Evolutionary conservation across 2,888 invertebrate genomes (phyloP).

Genomic region (Patella pellucida): DNA sequence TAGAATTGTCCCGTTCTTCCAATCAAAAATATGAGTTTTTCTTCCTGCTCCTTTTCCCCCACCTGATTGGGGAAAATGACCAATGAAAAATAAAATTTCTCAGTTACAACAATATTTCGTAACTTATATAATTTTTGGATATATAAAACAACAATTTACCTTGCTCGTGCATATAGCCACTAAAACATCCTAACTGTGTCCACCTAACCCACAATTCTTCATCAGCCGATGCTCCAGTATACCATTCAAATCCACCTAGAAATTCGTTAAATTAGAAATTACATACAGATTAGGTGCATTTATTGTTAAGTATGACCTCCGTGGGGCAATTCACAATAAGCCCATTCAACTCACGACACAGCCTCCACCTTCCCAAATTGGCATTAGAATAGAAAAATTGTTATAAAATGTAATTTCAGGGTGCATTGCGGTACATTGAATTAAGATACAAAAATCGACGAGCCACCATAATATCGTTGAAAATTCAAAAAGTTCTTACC

Average conservation of each 20-base stretch:
- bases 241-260: conserved; percentile 26
- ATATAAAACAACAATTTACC: background rate
- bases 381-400: no score
- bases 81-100: background rate
- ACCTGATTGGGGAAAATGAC: background rate
- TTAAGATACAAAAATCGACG: no score
- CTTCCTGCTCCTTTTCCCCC: conserved; percentile 11
- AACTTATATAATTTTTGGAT: no score
- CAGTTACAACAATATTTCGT: no score
- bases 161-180: conserved; percentile 26
- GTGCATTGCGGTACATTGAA: no score
- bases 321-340: no score
- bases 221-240: background rate
- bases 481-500: background rate
- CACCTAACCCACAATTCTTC: conserved; percentile 26
- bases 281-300: no score
- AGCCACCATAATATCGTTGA: no score
- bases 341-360: no score
- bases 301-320: no score
- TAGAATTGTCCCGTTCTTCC: conserved; percentile 11
- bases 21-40: conserved; percentile 24
- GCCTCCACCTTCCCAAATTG: no score
- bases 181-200: conserved; percentile 28
- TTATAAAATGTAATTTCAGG: no score
- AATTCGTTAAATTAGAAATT: background rate